Conservation (phyloP, 2,797 vertebrate genomes). For the Mus minutoides region DNA sequence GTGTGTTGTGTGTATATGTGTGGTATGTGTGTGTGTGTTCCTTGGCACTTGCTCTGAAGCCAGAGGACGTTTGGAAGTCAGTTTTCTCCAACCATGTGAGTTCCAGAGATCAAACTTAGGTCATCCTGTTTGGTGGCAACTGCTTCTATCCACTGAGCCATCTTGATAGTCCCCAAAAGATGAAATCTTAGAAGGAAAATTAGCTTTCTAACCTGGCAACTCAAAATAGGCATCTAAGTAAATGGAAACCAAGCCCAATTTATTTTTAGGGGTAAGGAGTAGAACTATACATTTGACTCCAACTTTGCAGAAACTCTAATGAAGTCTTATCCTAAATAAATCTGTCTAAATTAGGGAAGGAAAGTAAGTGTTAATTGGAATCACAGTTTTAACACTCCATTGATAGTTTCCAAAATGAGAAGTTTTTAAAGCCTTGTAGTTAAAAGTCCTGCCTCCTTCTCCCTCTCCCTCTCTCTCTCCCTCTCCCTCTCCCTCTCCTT, state of each 20-base stretch:
- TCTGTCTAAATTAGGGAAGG: conserved; percentile 43
- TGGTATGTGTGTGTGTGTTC: background rate
- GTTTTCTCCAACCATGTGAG: background rate
- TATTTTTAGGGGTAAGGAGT: conserved; percentile 42
- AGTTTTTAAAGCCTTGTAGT: conserved; percentile 29
- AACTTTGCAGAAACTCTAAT: conserved; percentile 21
- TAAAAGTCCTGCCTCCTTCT: background rate
- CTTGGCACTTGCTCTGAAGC: background rate
- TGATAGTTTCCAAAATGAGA: conserved; percentile 51
- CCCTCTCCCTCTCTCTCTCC: background rate
- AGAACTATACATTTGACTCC: background rate
- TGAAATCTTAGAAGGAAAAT: conserved; percentile 1
- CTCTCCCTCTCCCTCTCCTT: background rate
- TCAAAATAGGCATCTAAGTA: conserved; percentile 16
- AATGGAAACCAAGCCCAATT: background rate
- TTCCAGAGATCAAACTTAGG: background rate
- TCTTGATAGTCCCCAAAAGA: background rate
- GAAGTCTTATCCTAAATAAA: conserved; percentile 65
- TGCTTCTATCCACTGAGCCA: background rate
- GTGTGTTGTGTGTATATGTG: background rate
- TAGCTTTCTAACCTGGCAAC: background rate
- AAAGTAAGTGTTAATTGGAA: conserved; percentile 43
- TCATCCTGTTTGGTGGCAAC: background rate
- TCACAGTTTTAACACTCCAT: conserved; percentile 54
- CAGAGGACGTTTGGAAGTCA: background rate